phyloP scores from a whole-genome alignment of 2,113 vertebrate genomes.

The Pitta sordida region DNA sequence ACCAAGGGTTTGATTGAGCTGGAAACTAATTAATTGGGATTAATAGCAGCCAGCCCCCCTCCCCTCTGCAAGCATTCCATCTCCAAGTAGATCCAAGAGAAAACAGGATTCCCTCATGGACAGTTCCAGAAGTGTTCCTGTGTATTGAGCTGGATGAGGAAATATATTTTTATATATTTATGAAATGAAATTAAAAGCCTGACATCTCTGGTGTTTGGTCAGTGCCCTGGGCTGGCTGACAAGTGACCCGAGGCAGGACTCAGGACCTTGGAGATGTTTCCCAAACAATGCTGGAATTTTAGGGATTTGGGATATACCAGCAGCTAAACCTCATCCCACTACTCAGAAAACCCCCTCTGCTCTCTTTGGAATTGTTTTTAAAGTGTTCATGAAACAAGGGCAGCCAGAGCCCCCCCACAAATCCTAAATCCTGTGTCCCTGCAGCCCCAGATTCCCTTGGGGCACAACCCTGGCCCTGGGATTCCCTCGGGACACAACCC shows the following conservation, averaged over 20 bases:
- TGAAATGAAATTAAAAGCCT: too few species aligned
- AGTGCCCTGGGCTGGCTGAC: background rate
- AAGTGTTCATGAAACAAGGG: background rate
- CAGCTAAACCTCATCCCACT: background rate
- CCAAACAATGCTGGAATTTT: background rate
- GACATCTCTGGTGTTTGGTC: background rate
- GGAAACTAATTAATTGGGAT: too few species aligned
- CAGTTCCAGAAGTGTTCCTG: background rate
- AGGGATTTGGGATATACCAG: background rate
- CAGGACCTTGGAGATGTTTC: background rate
- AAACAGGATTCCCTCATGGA: too few species aligned
- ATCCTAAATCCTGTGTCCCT: background rate
- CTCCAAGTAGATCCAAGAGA: too few species aligned
- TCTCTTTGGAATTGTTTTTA: background rate
- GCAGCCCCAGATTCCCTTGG: too few species aligned
- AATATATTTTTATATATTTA: too few species aligned
- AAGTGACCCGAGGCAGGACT: background rate
- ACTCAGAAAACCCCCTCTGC: background rate
- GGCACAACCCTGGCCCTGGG: too few species aligned
- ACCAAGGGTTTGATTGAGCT: background rate
- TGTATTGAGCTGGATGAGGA: background rate
- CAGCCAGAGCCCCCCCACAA: background rate
- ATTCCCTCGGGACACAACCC: too few species aligned
- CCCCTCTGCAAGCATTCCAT: too few species aligned
- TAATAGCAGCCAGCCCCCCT: fast-evolving